A percentile compares a stretch with the other conserved stretches of the same genome.
phyloP scores from a whole-genome alignment of 64 coral and sea anemone species.

The Orbicella faveolata region DNA sequence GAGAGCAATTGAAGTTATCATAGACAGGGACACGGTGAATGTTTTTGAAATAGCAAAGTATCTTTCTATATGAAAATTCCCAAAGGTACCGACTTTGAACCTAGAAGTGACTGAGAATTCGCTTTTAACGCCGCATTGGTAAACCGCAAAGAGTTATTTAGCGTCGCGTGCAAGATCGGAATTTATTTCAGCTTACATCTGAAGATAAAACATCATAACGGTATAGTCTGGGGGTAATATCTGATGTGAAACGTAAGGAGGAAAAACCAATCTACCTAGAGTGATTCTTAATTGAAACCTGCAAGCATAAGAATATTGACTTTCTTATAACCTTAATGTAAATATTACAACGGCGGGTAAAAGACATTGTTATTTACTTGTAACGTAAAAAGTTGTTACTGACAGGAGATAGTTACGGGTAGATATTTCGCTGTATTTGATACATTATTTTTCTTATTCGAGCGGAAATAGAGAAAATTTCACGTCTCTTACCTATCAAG shows the following conservation, averaged over 20 bases:
- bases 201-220: no score
- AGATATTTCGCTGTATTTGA: neutral
- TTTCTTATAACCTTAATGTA: neutral
- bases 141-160: no score
- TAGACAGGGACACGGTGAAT: neutral
- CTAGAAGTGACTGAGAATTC: no score
- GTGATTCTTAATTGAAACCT: neutral
- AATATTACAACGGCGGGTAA: neutral
- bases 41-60: neutral
- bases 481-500: neutral
- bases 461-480: neutral
- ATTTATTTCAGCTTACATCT: no score
- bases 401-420: neutral
- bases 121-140: no score
- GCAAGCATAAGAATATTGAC: neutral
- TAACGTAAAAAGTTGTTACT: neutral
- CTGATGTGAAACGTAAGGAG: neutral
- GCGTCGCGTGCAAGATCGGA: no score
- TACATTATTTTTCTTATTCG: neutral
- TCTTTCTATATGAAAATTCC: neutral
- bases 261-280: neutral
- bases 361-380: neutral
- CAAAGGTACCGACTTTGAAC: no score
- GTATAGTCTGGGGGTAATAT: neutral
- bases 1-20: neutral